Percentiles rank a stretch among this genome's conserved stretches.
phyloP scores from a whole-genome alignment of 2,888 invertebrate species.

The Barypeithes pellucidus region DNA sequence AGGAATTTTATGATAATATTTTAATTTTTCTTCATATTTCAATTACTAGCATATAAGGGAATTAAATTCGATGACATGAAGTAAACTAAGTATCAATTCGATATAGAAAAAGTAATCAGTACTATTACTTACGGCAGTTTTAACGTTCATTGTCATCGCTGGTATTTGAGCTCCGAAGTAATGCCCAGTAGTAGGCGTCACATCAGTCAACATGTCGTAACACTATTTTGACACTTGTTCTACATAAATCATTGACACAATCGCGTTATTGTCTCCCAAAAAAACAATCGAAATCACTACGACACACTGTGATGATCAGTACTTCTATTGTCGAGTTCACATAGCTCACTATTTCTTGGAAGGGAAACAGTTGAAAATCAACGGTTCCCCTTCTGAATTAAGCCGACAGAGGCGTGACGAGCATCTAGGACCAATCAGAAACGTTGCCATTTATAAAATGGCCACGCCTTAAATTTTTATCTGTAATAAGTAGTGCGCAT shows the following conservation, averaged over 20 bases:
- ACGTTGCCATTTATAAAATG: slow-evolving; percentile 66
- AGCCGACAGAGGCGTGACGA: slow-evolving; percentile 56
- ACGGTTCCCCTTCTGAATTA: slow-evolving; percentile 67
- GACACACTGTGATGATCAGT: slow-evolving; percentile 57
- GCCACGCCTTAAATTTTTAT: slow-evolving; percentile 65
- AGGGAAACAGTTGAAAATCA: slow-evolving; percentile 64
- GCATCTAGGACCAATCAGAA: slow-evolving; percentile 61
- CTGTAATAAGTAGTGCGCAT: slow-evolving; percentile 60
- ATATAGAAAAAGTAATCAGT: slow-evolving; percentile 1
- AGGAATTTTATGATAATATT: no score
- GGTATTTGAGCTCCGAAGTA: slow-evolving; percentile 76
- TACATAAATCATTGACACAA: slow-evolving; percentile 51
- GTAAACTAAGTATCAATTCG: background rate
- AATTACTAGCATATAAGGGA: no score
- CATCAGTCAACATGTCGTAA: slow-evolving; percentile 74
- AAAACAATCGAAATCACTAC: slow-evolving; percentile 61
- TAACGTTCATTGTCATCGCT: slow-evolving; percentile 76
- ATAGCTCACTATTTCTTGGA: slow-evolving; percentile 70
- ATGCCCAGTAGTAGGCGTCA: slow-evolving; percentile 76
- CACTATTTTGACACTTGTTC: slow-evolving; percentile 48
- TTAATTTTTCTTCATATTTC: no score
- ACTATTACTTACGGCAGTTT: slow-evolving; percentile 65
- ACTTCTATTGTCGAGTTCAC: slow-evolving; percentile 70
- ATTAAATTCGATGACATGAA: no score
- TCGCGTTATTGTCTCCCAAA: slow-evolving; percentile 47